phyloP scores from a whole-genome alignment of 2,113 vertebrate species.

The Noturus placidus region DNA sequence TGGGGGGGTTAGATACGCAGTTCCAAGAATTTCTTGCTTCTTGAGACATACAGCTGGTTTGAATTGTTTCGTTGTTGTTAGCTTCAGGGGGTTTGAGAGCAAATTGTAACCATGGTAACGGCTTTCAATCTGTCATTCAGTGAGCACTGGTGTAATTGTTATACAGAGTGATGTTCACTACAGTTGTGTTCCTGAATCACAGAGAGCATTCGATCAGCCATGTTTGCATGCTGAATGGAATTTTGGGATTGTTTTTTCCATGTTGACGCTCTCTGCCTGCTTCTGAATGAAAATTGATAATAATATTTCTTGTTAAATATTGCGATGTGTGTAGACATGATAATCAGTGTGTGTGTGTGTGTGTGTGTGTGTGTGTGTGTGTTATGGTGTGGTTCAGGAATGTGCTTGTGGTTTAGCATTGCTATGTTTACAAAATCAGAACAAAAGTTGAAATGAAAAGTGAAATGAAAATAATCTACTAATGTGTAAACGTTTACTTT shows the following conservation, averaged over 20 bases:
- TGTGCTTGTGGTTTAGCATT: conserved; percentile 56
- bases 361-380: not conserved
- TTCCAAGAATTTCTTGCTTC: not conserved
- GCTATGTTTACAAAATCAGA: conserved; percentile 65
- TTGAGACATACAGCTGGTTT: not conserved
- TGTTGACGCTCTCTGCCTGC: not conserved
- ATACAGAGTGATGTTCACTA: not conserved
- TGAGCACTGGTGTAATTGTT: not conserved
- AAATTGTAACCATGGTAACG: not conserved
- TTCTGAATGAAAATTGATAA: not conserved
- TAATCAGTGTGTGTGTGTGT: conserved; percentile 40
- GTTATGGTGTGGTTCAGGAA: conserved; percentile 41
- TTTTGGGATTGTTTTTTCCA: conserved; percentile 4
- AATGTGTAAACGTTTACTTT: not conserved
- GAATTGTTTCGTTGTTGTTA: not conserved
- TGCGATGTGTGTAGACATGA: conserved; percentile 60
- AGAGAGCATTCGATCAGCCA: not conserved
- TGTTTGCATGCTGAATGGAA: not conserved
- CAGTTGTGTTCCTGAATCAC: no score
- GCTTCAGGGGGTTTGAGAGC: not conserved
- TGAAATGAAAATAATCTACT: conserved; percentile 10
- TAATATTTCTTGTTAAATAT: conserved; percentile 52
- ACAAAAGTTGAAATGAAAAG: conserved; percentile 57
- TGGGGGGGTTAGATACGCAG: not conserved
- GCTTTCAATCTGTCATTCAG: not conserved